These are phyloP conservation scores for Phrixothrix hirtus DNA, from an alignment of 2,888 invertebrate genomes.

Conservation along the genomic window DNA sequence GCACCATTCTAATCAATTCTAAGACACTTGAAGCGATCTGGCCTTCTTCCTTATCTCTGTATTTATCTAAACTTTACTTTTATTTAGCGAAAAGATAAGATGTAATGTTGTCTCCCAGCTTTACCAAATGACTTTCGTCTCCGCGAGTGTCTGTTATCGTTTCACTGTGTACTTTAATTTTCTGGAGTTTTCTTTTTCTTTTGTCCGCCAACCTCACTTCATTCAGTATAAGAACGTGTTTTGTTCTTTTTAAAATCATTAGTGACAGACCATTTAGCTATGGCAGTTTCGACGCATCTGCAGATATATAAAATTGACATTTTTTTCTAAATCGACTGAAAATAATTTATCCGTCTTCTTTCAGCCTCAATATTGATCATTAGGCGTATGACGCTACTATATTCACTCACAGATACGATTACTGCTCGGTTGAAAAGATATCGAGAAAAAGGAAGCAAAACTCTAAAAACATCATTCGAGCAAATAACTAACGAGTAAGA, in stretches of 20 bases:
- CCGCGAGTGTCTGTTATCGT: conserved; percentile 44
- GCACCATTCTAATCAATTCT: conserved; percentile 56
- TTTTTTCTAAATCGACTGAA: conserved; percentile 38
- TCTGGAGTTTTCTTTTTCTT: conserved; percentile 40
- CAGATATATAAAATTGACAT: conserved; percentile 31
- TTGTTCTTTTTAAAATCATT: conserved; percentile 49
- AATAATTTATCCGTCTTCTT: conserved; percentile 34
- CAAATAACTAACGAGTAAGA: conserved; percentile 31
- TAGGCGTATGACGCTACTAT: conserved; percentile 22
- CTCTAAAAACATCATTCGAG: conserved; percentile 35
- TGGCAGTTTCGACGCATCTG: conserved; percentile 46
- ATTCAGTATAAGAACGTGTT: conserved; percentile 44
- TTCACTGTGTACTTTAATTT: conserved; percentile 44
- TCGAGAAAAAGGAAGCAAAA: conserved; percentile 39
- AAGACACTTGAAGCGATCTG: conserved; percentile 53
- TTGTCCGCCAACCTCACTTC: conserved; percentile 40
- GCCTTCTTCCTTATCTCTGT: conserved; percentile 51
- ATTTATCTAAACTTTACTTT: conserved; percentile 55
- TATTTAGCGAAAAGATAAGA: conserved; percentile 51
- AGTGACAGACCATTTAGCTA: conserved; percentile 50
- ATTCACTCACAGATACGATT: conserved; percentile 33
- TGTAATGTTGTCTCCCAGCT: conserved; percentile 41
- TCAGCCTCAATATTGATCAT: conserved; percentile 18
- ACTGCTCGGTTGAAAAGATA: conserved; percentile 42
- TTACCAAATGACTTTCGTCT: conserved; percentile 49